Evolutionary conservation across 2,113 vertebrate genomes (phyloP).

Genomic region (Rhinoptilus africanus): DNA sequence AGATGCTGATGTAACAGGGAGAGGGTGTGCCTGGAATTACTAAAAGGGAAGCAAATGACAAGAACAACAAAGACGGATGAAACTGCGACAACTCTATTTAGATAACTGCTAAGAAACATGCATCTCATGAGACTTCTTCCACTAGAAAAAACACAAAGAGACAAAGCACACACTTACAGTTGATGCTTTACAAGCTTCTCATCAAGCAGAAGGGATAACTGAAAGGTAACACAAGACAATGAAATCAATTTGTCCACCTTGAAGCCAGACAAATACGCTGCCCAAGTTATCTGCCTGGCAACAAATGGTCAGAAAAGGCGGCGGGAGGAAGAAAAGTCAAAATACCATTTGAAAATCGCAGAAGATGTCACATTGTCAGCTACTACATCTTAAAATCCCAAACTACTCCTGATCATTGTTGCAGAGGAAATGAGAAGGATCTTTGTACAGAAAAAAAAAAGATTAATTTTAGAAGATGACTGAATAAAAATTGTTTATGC

Average conservation of each 20-base stretch:
- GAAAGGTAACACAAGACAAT: background rate
- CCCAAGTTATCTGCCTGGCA: background rate
- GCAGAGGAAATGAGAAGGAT: slow-evolving; percentile 10
- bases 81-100: background rate
- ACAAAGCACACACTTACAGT: background rate
- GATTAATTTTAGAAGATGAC: slow-evolving; percentile 35
- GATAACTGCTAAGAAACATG: background rate
- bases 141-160: background rate
- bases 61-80: background rate
- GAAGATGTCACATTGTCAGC: background rate
- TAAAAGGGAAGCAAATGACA: slow-evolving; percentile 34
- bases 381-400: slow-evolving; percentile 12
- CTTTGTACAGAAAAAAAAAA: slow-evolving; percentile 30
- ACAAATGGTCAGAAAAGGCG: background rate
- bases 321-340: background rate
- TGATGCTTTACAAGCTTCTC: background rate
- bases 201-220: background rate
- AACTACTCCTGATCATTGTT: background rate
- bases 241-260: background rate
- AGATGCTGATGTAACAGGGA: background rate
- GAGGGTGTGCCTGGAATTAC: slow-evolving; percentile 37
- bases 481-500: slow-evolving; percentile 12
- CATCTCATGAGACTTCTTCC: background rate
- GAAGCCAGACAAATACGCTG: background rate
- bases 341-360: background rate